phyloP scores from a whole-genome alignment of 1,140 invertebrate genomes.

The Melanaphis sacchari region DNA sequence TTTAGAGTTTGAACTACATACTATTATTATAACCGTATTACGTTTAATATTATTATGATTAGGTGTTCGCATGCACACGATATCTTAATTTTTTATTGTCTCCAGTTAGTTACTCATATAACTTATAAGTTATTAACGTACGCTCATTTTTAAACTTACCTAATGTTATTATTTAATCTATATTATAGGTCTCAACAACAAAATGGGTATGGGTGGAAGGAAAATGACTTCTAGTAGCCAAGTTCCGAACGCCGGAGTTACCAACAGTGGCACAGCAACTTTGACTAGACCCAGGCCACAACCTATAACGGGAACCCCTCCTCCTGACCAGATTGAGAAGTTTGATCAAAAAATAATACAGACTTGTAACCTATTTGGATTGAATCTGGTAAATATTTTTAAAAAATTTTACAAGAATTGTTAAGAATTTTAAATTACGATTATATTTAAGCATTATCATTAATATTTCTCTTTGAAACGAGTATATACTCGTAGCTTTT shows the following conservation, averaged over 20 bases:
- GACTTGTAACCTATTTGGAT: conserved; percentile 86
- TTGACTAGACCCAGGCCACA: conserved; percentile 74
- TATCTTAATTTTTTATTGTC: neutral
- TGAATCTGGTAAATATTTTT: conserved; percentile 76
- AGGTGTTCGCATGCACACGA: no score
- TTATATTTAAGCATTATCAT: neutral
- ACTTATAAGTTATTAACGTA: neutral
- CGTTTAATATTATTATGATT: no score
- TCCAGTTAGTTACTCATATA: neutral
- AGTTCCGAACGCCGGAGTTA: conserved; percentile 24
- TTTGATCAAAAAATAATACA: conserved; percentile 87
- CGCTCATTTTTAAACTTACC: neutral
- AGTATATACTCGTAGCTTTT: no score
- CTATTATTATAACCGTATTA: neutral
- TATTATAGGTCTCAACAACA: conserved; percentile 27
- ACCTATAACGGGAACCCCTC: conserved; percentile 85
- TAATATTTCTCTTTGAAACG: neutral
- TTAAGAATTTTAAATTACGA: neutral
- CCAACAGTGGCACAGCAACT: conserved; percentile 62
- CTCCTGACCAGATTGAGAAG: conserved; percentile 73
- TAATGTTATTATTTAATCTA: neutral
- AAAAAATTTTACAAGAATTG: neutral
- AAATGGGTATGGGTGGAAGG: conserved; percentile 32
- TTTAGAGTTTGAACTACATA: neutral
- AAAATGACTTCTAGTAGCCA: conserved; percentile 24